Evolutionary conservation across 2,888 invertebrate species (phyloP), one percentile per base, ranked within the genome.

Genomic region (Zelleria hepariella): DNA sequence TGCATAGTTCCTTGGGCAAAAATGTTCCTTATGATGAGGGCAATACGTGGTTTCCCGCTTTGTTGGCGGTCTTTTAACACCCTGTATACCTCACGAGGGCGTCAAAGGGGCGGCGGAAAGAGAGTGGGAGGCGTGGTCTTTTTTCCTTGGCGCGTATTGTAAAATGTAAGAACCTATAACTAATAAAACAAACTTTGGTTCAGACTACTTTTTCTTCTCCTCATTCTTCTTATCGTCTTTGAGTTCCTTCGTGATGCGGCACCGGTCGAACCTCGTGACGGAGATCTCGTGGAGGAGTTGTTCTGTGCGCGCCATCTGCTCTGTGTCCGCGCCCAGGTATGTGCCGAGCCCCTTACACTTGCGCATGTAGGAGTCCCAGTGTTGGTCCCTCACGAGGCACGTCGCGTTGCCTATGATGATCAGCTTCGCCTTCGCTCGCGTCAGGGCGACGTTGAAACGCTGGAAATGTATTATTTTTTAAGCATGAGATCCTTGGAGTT

Each of bases 391-490:
- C 27, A 73, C 68, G 26, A 90, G 70, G 15, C 87, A 84, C 0
- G 75, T 64, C 48, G 73, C 92, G 85, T 86, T 93, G 73, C 77
- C 93, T 77, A 81, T 66, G 24, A 80, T 81, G 26, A 95, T 91
- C n/a, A 93, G 75, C 62, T 94, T 90, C n/a, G 92, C 90, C 75
- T 92, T 92, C 0, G 94, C 94, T 60, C 95, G 81, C 0, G 94
- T 94, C 6, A 95, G 68, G 0, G 94, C 92, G 2, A 95, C 95
- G 77, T 95, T 95, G 75, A 94, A 94, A 59, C 94, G 82, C 89
- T 93, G 85, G 5, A 90, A 84, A 24, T 2, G 32, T n/a, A n/a
- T n/a, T n/a, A n/a, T n/a, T n/a, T n/a, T n/a, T n/a, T n/a, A n/a
- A n/a, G n/a, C n/a, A n/a, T n/a, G n/a, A n/a, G n/a, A n/a, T n/a